Evolutionary conservation across 1,140 invertebrate genomes (phyloP).

Genomic region (Pectinophora gossypiella): DNA sequence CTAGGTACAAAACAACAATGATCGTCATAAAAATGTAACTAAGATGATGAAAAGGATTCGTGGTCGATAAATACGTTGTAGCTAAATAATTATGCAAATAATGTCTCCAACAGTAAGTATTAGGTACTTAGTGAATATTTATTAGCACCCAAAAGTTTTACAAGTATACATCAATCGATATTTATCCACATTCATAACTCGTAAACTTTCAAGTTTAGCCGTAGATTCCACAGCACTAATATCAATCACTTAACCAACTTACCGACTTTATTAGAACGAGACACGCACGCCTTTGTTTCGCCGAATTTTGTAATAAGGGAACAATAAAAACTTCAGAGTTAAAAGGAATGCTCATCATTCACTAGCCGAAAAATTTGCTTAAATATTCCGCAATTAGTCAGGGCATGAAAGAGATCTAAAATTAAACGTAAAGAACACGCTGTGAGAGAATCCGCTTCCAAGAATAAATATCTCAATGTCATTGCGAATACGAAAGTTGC

Average conservation of each 20-base stretch:
- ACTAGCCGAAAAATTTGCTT: background rate
- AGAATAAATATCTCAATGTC: constrained; percentile 1
- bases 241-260: background rate
- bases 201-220: background rate
- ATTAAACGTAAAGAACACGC: background rate
- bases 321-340: background rate
- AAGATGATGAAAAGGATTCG: no score
- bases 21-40: no score
- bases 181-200: background rate
- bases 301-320: background rate
- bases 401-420: background rate
- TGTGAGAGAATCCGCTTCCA: background rate
- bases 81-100: no score
- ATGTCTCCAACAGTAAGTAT: no score
- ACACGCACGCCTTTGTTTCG: background rate
- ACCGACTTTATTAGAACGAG: background rate
- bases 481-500: background rate
- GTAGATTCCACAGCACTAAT: background rate
- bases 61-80: no score
- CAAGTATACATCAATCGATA: background rate
- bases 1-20: no score
- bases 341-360: background rate
- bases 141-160: no score
- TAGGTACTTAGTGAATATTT: no score
- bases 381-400: constrained; percentile 1